Percentiles rank a stretch among this genome's conserved stretches.
phyloP scores from a whole-genome alignment of 2,797 vertebrate species.

The Erethizon dorsatum region DNA sequence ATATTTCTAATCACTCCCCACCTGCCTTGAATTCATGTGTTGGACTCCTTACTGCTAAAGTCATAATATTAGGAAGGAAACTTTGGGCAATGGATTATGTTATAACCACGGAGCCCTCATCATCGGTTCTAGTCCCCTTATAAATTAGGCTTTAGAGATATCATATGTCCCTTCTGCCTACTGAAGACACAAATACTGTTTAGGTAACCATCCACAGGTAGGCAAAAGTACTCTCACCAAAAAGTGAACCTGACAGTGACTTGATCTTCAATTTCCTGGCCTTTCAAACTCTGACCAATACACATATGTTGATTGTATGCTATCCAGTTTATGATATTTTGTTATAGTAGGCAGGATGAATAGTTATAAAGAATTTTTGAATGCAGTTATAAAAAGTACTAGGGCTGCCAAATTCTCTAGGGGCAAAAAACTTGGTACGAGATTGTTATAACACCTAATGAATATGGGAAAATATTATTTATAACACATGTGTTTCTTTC shows the following conservation, averaged over 20 bases:
- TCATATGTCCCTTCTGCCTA: not conserved
- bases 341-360: not conserved
- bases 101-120: not conserved
- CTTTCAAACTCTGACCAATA: not conserved
- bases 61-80: not conserved
- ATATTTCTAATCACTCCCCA: not conserved
- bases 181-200: not conserved
- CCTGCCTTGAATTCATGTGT: not conserved
- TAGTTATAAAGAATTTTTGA: not conserved
- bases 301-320: not conserved
- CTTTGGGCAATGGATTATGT: too few species aligned
- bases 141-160: not conserved
- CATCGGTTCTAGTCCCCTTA: not conserved
- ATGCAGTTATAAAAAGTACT: not conserved
- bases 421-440: not conserved
- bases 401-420: not conserved
- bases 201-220: not conserved
- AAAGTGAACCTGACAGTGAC: not conserved
- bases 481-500: not conserved
- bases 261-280: not conserved
- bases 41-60: not conserved
- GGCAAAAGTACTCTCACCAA: not conserved
- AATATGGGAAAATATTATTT: not conserved
- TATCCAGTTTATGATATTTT: not conserved
- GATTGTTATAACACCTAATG: not conserved